Percentiles rank a stretch among this genome's conserved stretches.
phyloP scores from a whole-genome alignment of 2,113 vertebrate genomes.

The Microcebus tavaratra region DNA sequence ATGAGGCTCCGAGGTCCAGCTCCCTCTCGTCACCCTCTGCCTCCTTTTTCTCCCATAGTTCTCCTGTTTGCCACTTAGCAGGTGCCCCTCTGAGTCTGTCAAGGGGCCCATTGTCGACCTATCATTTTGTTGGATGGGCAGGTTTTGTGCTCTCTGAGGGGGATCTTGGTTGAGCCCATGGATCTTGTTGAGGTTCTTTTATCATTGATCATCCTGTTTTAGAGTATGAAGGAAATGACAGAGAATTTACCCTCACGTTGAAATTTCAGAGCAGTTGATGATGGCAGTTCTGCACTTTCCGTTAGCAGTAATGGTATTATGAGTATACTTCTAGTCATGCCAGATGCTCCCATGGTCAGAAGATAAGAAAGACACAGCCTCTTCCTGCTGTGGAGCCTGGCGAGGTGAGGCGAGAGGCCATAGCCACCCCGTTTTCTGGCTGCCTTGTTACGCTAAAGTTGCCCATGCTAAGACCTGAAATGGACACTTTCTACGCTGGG shows the following conservation, averaged over 20 bases:
- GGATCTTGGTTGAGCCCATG: not conserved
- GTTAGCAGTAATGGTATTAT: not conserved
- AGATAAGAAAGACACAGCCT: not conserved
- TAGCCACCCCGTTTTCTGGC: not conserved
- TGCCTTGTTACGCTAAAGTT: not conserved
- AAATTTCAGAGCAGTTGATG: not conserved
- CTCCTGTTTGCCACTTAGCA: rapidly evolving
- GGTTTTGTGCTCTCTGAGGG: not conserved
- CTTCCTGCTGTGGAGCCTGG: not conserved
- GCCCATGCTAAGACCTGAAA: not conserved
- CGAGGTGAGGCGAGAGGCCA: not conserved
- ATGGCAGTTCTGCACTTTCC: not conserved
- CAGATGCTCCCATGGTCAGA: not conserved
- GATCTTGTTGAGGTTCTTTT: not conserved
- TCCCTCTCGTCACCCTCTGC: not conserved
- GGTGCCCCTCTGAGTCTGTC: not conserved
- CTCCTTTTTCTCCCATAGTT: not conserved
- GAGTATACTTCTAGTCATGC: not conserved
- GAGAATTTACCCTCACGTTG: not conserved
- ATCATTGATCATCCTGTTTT: not conserved
- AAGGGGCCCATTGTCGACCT: not conserved
- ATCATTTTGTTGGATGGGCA: not conserved
- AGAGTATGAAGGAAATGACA: not conserved
- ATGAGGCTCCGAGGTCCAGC: not conserved
- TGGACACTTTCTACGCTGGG: not conserved